Evolutionary conservation across 2,888 invertebrate species (phyloP).

Genomic region (Bruchidius siliquastri): DNA sequence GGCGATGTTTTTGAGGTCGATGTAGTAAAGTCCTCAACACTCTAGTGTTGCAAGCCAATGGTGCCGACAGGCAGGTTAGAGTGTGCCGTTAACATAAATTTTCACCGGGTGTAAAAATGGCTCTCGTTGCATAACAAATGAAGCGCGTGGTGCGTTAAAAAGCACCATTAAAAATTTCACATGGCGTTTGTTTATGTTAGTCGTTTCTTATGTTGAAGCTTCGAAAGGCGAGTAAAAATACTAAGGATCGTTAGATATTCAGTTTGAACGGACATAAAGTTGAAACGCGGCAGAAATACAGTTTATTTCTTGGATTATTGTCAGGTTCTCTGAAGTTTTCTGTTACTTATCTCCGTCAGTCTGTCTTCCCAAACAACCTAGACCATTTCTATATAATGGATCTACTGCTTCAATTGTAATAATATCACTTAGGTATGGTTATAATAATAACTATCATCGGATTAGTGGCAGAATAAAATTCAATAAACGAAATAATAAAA

Average conservation of each 20-base stretch:
- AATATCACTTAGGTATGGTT: too few relatives aligned
- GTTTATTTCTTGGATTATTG: too few relatives aligned
- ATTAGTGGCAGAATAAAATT: too few relatives aligned
- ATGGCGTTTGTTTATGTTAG: not conserved
- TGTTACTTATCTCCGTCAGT: too few relatives aligned
- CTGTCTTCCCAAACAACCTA: too few relatives aligned
- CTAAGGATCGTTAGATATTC: not conserved
- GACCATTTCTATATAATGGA: too few relatives aligned
- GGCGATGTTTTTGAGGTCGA: too few relatives aligned
- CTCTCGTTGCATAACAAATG: not conserved
- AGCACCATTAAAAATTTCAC: not conserved
- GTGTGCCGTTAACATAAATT: not conserved
- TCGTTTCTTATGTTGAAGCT: not conserved
- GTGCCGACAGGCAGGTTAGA: not conserved
- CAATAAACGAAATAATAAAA: too few relatives aligned
- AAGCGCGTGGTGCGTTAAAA: not conserved
- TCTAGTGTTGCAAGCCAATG: not conserved
- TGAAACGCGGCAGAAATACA: not conserved
- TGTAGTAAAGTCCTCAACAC: not conserved
- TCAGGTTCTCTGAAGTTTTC: too few relatives aligned
- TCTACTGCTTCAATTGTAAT: too few relatives aligned
- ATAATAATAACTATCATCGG: too few relatives aligned
- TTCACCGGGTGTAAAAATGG: not conserved
- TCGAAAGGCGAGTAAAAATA: not conserved
- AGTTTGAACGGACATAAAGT: not conserved